These are phyloP conservation scores for Montipora foliosa DNA, from an alignment of 64 coral and sea anemone species.

Conservation along the genomic window DNA sequence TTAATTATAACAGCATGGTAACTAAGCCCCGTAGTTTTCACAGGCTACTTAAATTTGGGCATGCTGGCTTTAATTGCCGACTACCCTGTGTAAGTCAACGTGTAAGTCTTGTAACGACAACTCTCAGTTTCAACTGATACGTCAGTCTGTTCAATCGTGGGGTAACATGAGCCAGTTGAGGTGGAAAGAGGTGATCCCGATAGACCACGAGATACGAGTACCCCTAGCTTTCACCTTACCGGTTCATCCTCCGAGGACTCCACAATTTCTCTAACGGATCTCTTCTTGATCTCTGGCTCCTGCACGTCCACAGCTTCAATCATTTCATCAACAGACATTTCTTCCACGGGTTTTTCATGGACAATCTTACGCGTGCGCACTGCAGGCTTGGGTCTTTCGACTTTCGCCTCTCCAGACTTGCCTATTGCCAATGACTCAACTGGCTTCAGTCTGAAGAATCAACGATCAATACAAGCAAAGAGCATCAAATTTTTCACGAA, in stretches of 20 bases:
- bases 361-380: constrained; percentile 45
- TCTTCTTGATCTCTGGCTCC: not conserved
- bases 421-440: constrained; percentile 41
- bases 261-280: not conserved
- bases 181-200: too few species aligned
- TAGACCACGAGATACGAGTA: too few species aligned
- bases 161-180: too few species aligned
- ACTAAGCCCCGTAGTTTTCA: too few species aligned
- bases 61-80: too few species aligned
- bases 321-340: constrained; percentile 75
- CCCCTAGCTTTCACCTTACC: not conserved
- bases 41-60: too few species aligned
- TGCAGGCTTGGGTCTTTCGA: constrained; percentile 59
- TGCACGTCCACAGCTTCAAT: constrained; percentile 13
- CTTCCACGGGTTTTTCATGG: constrained; percentile 65
- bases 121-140: too few species aligned
- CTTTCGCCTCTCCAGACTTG: constrained; percentile 18
- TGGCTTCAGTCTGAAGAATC: constrained; percentile 10
- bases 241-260: constrained; percentile 10
- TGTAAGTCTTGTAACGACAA: too few species aligned
- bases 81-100: too few species aligned
- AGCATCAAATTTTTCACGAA: too few species aligned
- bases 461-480: not conserved
- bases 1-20: too few species aligned
- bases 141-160: too few species aligned